A percentile compares a stretch with the other conserved stretches of the same genome.
phyloP scores from a whole-genome alignment of 1,140 invertebrate genomes.

The Nephila pilipes region DNA sequence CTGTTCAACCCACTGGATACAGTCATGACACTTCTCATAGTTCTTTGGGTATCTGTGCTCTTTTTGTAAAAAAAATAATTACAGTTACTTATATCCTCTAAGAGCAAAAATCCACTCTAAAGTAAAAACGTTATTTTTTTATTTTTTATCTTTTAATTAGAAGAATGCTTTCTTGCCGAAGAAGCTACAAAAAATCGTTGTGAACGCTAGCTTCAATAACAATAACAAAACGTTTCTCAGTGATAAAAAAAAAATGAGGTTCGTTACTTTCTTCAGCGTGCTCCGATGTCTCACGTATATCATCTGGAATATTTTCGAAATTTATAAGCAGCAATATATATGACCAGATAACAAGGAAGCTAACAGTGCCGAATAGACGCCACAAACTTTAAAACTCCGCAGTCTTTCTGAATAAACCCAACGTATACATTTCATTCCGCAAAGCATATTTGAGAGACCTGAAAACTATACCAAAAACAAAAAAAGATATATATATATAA shows the following conservation, averaged over 20 bases:
- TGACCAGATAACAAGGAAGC: background rate
- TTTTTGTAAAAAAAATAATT: background rate
- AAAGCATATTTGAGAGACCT: background rate
- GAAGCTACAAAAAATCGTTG: background rate
- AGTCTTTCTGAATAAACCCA: background rate
- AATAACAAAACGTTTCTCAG: background rate
- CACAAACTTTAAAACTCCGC: background rate
- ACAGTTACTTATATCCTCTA: background rate
- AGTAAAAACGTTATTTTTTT: background rate
- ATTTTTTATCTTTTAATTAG: background rate
- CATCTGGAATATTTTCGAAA: background rate
- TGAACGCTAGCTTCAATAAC: background rate
- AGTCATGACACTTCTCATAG: background rate
- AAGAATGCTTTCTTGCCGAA: background rate
- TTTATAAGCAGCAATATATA: constrained; percentile 21
- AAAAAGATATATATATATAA: background rate
- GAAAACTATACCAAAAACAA: background rate
- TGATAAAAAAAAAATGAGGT: background rate
- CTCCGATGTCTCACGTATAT: background rate
- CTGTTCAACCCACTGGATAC: background rate
- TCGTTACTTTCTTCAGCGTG: constrained; percentile 13
- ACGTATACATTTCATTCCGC: background rate
- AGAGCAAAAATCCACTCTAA: background rate
- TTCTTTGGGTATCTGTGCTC: background rate
- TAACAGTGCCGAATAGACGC: background rate